Conservation (phyloP, 2,113 vertebrate genomes). For the human region GRCh38 chr3:63390001-63390500, state of each 20-base stretch:
- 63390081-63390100: not conserved
- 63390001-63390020: not conserved
- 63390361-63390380: slow-evolving; percentile 43
- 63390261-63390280: not conserved
- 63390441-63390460: not conserved
- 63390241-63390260: slow-evolving; percentile 29
- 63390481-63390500: not conserved
- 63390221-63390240: slow-evolving; percentile 41
- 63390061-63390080: slow-evolving; percentile 10
- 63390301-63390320: slow-evolving; percentile 47
- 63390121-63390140: not conserved
- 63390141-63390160: slow-evolving; percentile 8
- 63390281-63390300: not conserved
- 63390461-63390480: not conserved
- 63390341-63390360: not conserved
- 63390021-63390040: slow-evolving; percentile 41
- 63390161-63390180: slow-evolving; percentile 20
- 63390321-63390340: slow-evolving; percentile 46
- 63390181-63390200: slow-evolving; percentile 8
- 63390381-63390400: slow-evolving; percentile 56
- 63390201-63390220: slow-evolving; percentile 50
- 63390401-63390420: slow-evolving; percentile 32
- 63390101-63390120: not conserved
- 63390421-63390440: not conserved
- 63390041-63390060: not conserved